Conservation (phyloP, 2,113 vertebrate species). For the Entosphenus tridentatus region DNA sequence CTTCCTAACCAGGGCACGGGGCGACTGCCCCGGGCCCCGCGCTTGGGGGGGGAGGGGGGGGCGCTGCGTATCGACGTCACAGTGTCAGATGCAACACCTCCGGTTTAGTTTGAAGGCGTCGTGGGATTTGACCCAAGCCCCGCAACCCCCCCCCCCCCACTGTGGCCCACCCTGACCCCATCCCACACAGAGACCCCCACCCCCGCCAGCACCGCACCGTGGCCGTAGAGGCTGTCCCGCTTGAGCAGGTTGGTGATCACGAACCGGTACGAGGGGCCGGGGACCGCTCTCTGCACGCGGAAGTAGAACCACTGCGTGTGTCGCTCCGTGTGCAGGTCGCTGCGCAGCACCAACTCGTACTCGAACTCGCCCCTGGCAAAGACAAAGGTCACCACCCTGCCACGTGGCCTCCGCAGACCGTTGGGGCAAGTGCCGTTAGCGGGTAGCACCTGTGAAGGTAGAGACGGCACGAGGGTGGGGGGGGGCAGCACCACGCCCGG, state of each 20-base stretch:
- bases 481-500: not conserved
- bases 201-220: not conserved
- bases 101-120: too few relatives aligned
- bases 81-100: too few relatives aligned
- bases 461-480: not conserved
- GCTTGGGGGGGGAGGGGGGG: too few relatives aligned
- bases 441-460: not conserved
- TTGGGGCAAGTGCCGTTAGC: not conserved
- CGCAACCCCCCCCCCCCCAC: not conserved
- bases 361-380: conserved; percentile 6
- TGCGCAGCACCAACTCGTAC: conserved; percentile 6
- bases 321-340: conserved; percentile 2
- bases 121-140: not conserved
- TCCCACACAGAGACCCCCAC: too few relatives aligned
- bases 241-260: conserved; percentile 8
- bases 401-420: not conserved
- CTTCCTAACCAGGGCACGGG: too few relatives aligned
- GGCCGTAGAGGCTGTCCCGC: conserved; percentile 7
- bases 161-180: not conserved
- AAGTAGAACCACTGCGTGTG: conserved; percentile 10
- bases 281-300: conserved; percentile 3
- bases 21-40: too few relatives aligned
- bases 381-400: not conserved
- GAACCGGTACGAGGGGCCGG: conserved; percentile 7
- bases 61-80: too few relatives aligned